phyloP scores from a whole-genome alignment of 2,113 vertebrate genomes.

The Gadus macrocephalus region DNA sequence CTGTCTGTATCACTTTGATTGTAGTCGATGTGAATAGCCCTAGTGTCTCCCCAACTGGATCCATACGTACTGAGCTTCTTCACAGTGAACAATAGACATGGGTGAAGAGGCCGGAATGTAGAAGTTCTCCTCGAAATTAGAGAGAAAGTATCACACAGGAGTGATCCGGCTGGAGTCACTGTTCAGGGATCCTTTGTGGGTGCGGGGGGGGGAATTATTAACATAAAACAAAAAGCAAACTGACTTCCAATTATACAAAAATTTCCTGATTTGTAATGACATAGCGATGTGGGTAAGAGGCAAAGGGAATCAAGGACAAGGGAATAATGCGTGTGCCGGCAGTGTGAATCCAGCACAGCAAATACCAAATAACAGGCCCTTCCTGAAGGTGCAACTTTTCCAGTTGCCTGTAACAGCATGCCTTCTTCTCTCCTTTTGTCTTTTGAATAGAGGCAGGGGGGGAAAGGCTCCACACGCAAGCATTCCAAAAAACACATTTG shows the following conservation, averaged over 20 bases:
- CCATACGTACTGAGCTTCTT: no score
- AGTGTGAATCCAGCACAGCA: no score
- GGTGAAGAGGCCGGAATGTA: slow-evolving; percentile 54
- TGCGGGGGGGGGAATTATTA: no score
- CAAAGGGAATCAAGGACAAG: neutral
- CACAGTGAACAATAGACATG: slow-evolving; percentile 64
- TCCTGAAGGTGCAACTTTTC: slow-evolving; percentile 44
- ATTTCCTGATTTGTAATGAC: neutral
- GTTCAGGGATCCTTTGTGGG: slow-evolving; percentile 41
- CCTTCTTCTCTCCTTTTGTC: slow-evolving; percentile 73
- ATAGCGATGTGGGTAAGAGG: no score
- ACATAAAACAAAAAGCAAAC: neutral
- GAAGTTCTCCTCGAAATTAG: slow-evolving; percentile 67
- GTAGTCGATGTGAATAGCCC: no score
- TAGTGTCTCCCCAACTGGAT: no score
- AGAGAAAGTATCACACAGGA: slow-evolving; percentile 56
- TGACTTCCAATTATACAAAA: neutral
- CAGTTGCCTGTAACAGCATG: slow-evolving; percentile 76
- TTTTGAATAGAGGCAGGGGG: slow-evolving; percentile 53
- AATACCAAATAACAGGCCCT: slow-evolving; percentile 35
- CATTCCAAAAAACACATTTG: slow-evolving; percentile 76
- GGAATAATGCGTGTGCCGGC: neutral
- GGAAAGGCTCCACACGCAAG: slow-evolving; percentile 73
- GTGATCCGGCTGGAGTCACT: slow-evolving; percentile 45
- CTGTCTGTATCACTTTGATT: no score